A percentile compares a stretch with the other conserved stretches of the same genome.
phyloP scores from a whole-genome alignment of 2,797 vertebrate genomes.

The Pseudopleuronectes americanus region DNA sequence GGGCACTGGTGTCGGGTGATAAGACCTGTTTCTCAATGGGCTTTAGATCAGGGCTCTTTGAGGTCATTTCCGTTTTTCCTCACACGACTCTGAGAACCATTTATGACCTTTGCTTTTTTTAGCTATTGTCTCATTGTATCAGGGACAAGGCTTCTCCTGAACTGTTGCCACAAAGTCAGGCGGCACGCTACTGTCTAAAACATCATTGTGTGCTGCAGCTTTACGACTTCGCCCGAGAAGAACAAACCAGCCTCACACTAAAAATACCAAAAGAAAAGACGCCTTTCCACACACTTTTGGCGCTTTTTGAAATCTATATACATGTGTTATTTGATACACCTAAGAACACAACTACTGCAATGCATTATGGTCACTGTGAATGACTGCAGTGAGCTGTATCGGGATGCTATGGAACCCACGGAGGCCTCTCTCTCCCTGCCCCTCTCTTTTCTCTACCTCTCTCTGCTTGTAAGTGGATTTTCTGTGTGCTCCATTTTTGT shows the following conservation, averaged over 20 bases:
- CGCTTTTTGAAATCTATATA: slow-evolving; percentile 15
- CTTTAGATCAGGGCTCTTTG: slow-evolving; percentile 49
- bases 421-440: slow-evolving; percentile 17
- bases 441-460: slow-evolving; percentile 8
- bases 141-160: not conserved
- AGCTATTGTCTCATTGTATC: slow-evolving; percentile 5
- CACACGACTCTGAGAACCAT: slow-evolving; percentile 25
- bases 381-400: slow-evolving; percentile 31
- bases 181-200: not conserved
- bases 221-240: no score
- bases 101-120: slow-evolving; percentile 8
- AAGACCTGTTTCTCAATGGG: slow-evolving; percentile 38
- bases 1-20: slow-evolving; percentile 47
- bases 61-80: slow-evolving; percentile 16
- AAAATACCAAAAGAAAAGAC: not conserved
- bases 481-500: slow-evolving; percentile 72
- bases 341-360: slow-evolving; percentile 15
- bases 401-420: slow-evolving; percentile 45
- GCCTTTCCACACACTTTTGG: not conserved
- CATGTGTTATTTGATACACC: slow-evolving; percentile 18
- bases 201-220: not conserved
- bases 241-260: no score
- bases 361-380: slow-evolving; percentile 29
- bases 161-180: slow-evolving; percentile 1
- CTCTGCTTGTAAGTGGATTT: slow-evolving; percentile 71